Evolutionary conservation across 2,797 vertebrate genomes (phyloP), one percentile per base, ranked within the genome.

Genomic region (Ptychadena robeensis): DNA sequence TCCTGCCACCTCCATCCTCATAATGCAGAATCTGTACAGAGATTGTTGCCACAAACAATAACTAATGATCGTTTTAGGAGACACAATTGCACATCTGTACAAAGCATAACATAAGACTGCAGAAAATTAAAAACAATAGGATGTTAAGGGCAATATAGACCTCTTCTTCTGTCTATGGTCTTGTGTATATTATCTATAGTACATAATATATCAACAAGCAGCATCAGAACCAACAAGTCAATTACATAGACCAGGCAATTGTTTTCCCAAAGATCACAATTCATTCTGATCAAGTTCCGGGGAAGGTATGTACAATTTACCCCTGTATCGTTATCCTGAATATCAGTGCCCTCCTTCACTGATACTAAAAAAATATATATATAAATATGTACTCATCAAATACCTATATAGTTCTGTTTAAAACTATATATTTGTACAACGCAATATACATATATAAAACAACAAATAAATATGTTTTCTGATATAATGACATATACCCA

Each of bases 371-470:
- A 40, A 57, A 34, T 57, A 63, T 70, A 73, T 70, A 40, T 81
- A 66, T 73, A 80, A 71, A 80, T 72, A 61, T 31, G 69, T 80
- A 69, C 31, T 73, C 22, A 75, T 63, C 59, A 65, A 65, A 65
- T 64, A 76, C n/a, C 57, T 64, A 75, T 75, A 75, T 76, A 76
- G 73, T 76, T 65, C 25, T 65, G 37, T 61, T 22, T 71, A 40
- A 70, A 73, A 72, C 57, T 65, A 73, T 64, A 65, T 73, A 73
- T 66, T 48, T 81, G 70, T 73, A 73, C 70, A 81, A 30, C n/a
- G 25, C 34, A 81, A 74, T 82, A 75, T 82, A 75, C 79, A 74
- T 73, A 74, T 67, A 81, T 72, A 73, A 73, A 73, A 73, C 53
- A 48, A 61, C 40, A 81, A 73, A 81, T 81, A 73, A 57, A 81